Percentiles rank a stretch among this genome's conserved stretches.
Evolutionary conservation across 2,797 vertebrate genomes (phyloP).

Genomic region (Kryptopterus vitreolus): DNA sequence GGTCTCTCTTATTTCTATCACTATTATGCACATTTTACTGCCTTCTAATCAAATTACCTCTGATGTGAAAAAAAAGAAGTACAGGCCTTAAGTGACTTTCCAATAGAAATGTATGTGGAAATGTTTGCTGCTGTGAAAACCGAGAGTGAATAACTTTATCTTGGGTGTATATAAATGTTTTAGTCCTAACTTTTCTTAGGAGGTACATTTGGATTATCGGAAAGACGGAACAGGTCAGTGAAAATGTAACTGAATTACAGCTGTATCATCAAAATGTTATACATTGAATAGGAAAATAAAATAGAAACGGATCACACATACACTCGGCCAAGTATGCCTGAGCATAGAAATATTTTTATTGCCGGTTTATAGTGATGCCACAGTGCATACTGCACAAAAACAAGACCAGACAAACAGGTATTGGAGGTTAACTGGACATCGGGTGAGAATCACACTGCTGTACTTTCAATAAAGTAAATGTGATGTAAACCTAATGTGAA

Average conservation of each 20-base stretch:
- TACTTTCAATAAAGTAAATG: too few relatives aligned
- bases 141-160: too few relatives aligned
- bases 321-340: too few relatives aligned
- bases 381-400: too few relatives aligned
- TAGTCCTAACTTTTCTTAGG: not conserved
- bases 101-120: too few relatives aligned
- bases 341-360: too few relatives aligned
- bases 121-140: too few relatives aligned
- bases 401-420: not conserved
- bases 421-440: not conserved
- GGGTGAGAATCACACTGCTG: not conserved
- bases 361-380: too few relatives aligned
- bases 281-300: not conserved
- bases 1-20: not conserved
- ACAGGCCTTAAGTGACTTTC: too few relatives aligned
- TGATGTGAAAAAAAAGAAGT: not conserved
- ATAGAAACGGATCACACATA: not conserved
- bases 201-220: not conserved
- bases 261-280: not conserved
- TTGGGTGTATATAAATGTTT: not conserved
- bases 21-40: not conserved
- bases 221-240: not conserved
- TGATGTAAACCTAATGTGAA: not conserved
- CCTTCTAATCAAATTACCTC: not conserved
- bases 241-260: not conserved